Percentiles rank a stretch among this genome's conserved stretches.
These are phyloP conservation scores for Eclectus roratus DNA, from an alignment of 2,113 vertebrate species.

Conservation along the genomic window DNA sequence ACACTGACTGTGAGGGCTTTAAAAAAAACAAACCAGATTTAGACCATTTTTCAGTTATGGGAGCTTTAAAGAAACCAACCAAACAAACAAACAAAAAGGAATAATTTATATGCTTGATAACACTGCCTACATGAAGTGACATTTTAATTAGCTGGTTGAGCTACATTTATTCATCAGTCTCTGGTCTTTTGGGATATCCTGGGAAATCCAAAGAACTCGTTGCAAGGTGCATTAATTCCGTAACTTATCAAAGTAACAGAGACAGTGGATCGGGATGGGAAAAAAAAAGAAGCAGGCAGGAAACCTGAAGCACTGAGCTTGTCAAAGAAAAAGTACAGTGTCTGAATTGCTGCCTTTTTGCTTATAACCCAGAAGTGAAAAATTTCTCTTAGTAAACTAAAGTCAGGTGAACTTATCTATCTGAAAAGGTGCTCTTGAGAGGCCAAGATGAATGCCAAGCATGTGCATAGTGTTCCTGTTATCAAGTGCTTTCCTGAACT, in stretches of 20 bases:
- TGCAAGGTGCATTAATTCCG: background rate
- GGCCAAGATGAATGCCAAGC: background rate
- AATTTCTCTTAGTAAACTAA: background rate
- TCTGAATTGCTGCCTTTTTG: background rate
- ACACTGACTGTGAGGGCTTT: background rate
- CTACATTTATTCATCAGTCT: background rate
- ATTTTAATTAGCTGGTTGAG: background rate
- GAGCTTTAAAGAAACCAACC: background rate
- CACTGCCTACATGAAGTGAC: background rate
- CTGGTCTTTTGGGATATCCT: background rate
- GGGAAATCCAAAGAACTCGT: background rate
- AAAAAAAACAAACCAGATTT: background rate
- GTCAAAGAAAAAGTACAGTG: background rate
- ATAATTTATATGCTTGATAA: background rate
- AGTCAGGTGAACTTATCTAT: constrained; percentile 25
- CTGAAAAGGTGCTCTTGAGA: constrained; percentile 13
- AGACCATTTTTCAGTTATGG: background rate
- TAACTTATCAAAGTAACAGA: background rate
- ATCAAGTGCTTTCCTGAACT: constrained; percentile 39
- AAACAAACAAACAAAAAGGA: background rate
- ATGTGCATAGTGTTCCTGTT: constrained; percentile 36
- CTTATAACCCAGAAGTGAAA: background rate
- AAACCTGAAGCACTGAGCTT: background rate
- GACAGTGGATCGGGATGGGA: background rate
- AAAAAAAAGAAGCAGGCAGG: background rate